phyloP scores from a whole-genome alignment of 2,888 invertebrate genomes.

The Diarsia rubi region DNA sequence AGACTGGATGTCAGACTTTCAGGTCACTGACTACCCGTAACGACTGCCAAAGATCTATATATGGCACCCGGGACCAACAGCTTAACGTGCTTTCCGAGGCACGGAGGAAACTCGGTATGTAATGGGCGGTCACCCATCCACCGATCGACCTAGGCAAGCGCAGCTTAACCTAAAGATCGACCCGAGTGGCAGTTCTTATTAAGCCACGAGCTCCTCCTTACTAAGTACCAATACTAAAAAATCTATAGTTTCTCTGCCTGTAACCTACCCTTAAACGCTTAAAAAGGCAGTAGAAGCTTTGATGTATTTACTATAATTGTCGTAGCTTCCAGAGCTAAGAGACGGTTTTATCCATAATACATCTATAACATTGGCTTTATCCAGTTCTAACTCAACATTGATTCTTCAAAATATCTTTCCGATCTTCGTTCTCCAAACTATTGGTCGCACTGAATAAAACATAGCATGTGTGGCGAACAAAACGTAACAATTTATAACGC shows the following conservation, averaged over 20 bases:
- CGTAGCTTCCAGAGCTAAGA: background rate
- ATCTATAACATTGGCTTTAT: background rate
- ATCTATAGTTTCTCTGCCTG: background rate
- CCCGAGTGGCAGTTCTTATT: too few relatives aligned
- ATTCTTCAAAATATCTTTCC: constrained; percentile 1
- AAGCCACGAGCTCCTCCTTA: too few relatives aligned
- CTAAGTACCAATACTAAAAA: background rate
- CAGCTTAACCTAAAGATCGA: too few relatives aligned
- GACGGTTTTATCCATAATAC: background rate
- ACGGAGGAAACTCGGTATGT: too few relatives aligned
- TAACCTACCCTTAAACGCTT: background rate
- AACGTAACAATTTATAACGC: constrained; percentile 88
- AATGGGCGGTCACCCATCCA: too few relatives aligned
- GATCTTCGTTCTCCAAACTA: constrained; percentile 3
- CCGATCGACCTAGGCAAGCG: too few relatives aligned
- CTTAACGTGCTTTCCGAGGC: too few relatives aligned
- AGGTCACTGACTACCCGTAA: too few relatives aligned
- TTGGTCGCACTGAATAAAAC: constrained; percentile 49
- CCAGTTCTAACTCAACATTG: constrained; percentile 2
- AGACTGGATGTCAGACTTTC: too few relatives aligned
- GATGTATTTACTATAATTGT: background rate
- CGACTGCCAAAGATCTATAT: too few relatives aligned
- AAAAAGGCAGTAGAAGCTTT: background rate
- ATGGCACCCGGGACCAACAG: too few relatives aligned
- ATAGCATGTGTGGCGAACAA: constrained; percentile 79